Conservation (phyloP, 2,113 vertebrate species). For the Hippocampus abdominalis region DNA sequence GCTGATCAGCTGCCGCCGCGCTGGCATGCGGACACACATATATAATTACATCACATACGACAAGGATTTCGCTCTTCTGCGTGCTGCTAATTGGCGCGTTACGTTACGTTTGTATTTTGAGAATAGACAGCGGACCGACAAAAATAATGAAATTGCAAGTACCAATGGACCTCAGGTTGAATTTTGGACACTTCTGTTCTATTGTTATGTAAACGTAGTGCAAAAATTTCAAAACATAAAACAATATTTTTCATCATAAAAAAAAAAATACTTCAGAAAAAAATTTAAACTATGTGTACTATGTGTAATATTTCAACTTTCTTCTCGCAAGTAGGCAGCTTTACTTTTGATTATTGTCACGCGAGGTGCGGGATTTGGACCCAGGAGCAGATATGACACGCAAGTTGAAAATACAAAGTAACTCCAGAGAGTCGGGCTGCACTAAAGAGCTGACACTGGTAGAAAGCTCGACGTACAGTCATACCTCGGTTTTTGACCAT, state of each 20-base stretch:
- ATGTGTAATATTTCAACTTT: too few relatives aligned
- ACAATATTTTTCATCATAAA: neutral
- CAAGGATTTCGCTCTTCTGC: neutral
- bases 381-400: too few relatives aligned
- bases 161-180: neutral
- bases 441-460: too few relatives aligned
- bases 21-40: neutral
- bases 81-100: neutral
- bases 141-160: neutral
- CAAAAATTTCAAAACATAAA: neutral
- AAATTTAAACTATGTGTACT: too few relatives aligned
- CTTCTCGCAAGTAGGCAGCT: too few relatives aligned
- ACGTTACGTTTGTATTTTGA: neutral
- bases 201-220: neutral
- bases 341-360: too few relatives aligned
- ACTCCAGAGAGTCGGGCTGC: too few relatives aligned
- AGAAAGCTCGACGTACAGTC: too few relatives aligned
- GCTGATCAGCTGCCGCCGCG: neutral
- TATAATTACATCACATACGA: neutral
- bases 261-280: too few relatives aligned
- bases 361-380: too few relatives aligned
- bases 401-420: too few relatives aligned
- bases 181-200: neutral
- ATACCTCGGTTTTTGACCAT: too few relatives aligned
- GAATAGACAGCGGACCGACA: neutral